phyloP scores from a whole-genome alignment of 2,888 invertebrate genomes.

The Lasioglossum calceatum region DNA sequence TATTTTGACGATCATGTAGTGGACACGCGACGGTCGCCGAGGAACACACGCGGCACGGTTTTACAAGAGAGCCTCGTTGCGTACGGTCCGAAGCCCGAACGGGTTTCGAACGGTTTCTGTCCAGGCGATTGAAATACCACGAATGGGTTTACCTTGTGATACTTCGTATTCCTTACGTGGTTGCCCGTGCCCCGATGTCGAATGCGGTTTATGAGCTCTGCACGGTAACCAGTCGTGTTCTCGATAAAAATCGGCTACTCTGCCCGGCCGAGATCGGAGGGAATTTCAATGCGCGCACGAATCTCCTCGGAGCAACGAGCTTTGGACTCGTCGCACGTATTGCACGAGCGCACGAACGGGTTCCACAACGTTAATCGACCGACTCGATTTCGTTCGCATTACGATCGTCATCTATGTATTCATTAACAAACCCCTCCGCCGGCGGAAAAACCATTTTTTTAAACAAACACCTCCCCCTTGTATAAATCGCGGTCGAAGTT shows the following conservation, averaged over 20 bases:
- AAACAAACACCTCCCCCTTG: neutral
- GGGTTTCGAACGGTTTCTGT: conserved; percentile 58
- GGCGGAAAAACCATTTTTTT: neutral
- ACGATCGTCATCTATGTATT: neutral
- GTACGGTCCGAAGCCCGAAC: conserved; percentile 32
- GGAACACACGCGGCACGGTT: conserved; percentile 55
- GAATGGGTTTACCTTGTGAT: conserved; percentile 59
- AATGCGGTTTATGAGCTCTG: conserved; percentile 72
- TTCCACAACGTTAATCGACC: conserved; percentile 66
- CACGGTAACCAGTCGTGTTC: conserved; percentile 71
- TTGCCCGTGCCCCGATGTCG: conserved; percentile 66
- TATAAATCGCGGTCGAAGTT: neutral
- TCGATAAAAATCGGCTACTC: conserved; percentile 75
- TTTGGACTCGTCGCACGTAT: conserved; percentile 70
- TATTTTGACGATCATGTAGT: conserved; percentile 1
- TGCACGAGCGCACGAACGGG: conserved; percentile 63
- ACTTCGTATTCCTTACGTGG: conserved; percentile 71
- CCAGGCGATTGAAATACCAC: conserved; percentile 60
- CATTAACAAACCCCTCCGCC: neutral
- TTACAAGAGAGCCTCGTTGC: conserved; percentile 26
- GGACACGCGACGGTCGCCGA: conserved; percentile 38
- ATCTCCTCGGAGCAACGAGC: conserved; percentile 51
- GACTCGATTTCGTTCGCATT: conserved; percentile 38
- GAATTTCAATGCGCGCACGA: conserved; percentile 74
- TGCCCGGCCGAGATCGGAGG: conserved; percentile 61